Percentiles rank a stretch among this genome's conserved stretches.
These are phyloP conservation scores for Sebastes ruberrimus DNA, from an alignment of 2,797 vertebrate genomes.

Conservation along the genomic window DNA sequence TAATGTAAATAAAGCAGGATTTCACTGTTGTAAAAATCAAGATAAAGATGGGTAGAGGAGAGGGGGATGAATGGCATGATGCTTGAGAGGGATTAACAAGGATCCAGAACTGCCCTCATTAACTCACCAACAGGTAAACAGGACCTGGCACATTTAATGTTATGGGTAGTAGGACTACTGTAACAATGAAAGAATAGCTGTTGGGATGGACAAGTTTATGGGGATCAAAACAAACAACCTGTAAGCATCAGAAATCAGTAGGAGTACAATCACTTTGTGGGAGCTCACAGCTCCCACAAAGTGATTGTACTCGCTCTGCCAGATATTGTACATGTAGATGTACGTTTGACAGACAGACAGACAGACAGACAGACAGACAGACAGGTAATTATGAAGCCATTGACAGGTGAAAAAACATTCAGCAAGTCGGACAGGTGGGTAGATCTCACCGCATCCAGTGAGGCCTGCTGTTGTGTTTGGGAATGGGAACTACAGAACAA, in stretches of 20 bases:
- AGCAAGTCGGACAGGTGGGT: background rate
- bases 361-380: background rate
- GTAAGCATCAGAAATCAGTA: background rate
- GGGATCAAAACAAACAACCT: background rate
- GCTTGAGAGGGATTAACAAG: slow-evolving; percentile 19
- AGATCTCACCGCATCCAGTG: background rate
- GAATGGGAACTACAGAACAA: slow-evolving; percentile 1
- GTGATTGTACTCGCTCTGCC: too few species aligned
- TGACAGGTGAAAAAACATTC: background rate
- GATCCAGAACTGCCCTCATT: slow-evolving; percentile 3
- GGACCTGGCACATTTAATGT: background rate
- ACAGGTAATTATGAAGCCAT: background rate
- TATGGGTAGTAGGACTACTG: background rate
- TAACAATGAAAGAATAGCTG: background rate
- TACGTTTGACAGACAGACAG: background rate
- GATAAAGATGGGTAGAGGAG: background rate
- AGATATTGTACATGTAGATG: background rate
- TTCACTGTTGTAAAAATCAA: background rate
- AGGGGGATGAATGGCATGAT: background rate
- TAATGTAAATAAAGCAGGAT: too few species aligned
- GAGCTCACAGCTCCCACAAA: too few species aligned
- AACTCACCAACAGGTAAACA: background rate
- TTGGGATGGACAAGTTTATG: background rate
- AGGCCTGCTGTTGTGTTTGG: background rate
- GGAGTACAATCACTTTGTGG: too few species aligned